These are phyloP conservation scores for Pseudopleuronectes americanus DNA, from an alignment of 2,797 vertebrate species.

Conservation along the genomic window DNA sequence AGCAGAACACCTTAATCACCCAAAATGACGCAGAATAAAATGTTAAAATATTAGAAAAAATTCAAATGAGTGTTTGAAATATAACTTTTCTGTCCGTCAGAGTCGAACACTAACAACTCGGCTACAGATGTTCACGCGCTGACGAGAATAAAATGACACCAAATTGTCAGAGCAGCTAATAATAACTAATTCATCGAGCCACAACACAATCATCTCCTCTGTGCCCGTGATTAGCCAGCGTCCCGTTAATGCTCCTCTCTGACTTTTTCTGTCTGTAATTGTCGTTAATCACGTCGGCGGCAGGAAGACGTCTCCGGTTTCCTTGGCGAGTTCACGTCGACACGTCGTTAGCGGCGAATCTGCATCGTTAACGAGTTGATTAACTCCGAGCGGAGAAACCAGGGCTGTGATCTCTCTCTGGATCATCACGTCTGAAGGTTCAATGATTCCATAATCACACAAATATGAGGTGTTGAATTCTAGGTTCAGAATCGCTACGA, in stretches of 20 bases:
- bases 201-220: conserved; percentile 59
- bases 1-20: too few relatives aligned
- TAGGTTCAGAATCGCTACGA: neutral
- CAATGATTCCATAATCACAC: conserved; percentile 42
- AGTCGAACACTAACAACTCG: too few relatives aligned
- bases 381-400: conserved; percentile 32
- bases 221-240: conserved; percentile 64
- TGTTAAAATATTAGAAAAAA: too few relatives aligned
- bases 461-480: conserved; percentile 42
- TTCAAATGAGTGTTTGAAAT: too few relatives aligned
- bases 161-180: conserved; percentile 47
- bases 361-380: conserved; percentile 68
- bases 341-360: conserved; percentile 59
- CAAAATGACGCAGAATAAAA: too few relatives aligned
- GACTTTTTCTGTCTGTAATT: conserved; percentile 58
- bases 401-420: conserved; percentile 35
- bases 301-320: neutral
- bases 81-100: too few relatives aligned
- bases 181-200: conserved; percentile 46
- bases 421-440: conserved; percentile 57
- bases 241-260: conserved; percentile 64
- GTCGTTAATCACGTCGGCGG: conserved; percentile 60
- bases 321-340: conserved; percentile 1
- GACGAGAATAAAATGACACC: conserved; percentile 33
- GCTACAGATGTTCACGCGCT: conserved; percentile 61